A percentile compares a stretch with the other conserved stretches of the same genome.
These are phyloP conservation scores for Indicator maculatus DNA, from an alignment of 2,113 vertebrate species.

Conservation along the genomic window DNA sequence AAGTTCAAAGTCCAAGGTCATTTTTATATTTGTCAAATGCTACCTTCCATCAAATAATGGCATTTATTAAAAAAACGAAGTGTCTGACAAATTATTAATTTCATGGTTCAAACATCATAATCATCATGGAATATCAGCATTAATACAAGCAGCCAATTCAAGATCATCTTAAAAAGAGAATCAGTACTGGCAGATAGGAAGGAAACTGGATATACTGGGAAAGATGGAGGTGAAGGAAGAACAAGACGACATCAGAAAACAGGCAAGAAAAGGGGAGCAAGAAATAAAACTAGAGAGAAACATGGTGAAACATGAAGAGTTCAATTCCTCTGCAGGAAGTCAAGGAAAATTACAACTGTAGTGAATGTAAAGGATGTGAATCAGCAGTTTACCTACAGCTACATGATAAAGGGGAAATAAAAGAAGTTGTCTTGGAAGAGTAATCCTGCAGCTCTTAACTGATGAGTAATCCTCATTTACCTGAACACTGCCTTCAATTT, in stretches of 20 bases:
- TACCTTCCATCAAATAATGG: neutral
- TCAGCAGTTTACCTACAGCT: neutral
- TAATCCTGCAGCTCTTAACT: slow-evolving; percentile 3
- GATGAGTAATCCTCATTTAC: slow-evolving; percentile 13
- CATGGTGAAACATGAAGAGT: neutral
- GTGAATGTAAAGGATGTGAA: neutral
- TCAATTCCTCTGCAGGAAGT: neutral
- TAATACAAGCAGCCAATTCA: neutral
- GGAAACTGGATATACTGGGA: neutral
- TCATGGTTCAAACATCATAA: neutral
- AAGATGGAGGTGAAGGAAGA: neutral
- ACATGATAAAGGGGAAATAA: neutral
- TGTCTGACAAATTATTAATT: neutral
- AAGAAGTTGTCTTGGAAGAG: neutral
- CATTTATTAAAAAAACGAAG: neutral
- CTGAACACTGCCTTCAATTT: neutral
- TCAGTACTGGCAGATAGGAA: neutral
- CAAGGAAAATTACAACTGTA: neutral
- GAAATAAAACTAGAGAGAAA: neutral
- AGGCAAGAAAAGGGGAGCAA: neutral
- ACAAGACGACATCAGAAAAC: neutral
- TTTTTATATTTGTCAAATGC: neutral
- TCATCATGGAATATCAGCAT: neutral
- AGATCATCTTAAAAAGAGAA: neutral
- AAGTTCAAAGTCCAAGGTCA: neutral